A percentile compares a stretch with the other conserved stretches of the same genome.
Conservation (phyloP, 2,113 vertebrate species). For the Albula goreensis region DNA sequence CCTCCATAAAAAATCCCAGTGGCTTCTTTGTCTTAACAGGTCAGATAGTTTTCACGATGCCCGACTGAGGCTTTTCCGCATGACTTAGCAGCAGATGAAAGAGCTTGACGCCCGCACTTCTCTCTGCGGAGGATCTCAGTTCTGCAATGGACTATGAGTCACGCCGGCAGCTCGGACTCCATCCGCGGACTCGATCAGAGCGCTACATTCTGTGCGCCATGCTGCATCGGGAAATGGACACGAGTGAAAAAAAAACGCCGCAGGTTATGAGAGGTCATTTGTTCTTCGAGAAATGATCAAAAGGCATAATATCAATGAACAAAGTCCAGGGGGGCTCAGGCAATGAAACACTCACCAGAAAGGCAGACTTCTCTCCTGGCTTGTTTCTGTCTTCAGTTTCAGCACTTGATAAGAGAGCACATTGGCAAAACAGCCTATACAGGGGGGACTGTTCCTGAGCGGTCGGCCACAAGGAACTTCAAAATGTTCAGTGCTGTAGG, state of each 20-base stretch:
- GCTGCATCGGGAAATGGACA: background rate
- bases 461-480: too few species aligned
- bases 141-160: conserved; percentile 40
- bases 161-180: background rate
- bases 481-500: too few species aligned
- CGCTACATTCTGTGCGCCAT: background rate
- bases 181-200: background rate
- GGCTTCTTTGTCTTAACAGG: background rate
- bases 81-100: background rate
- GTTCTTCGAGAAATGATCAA: too few species aligned
- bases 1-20: background rate
- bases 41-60: background rate
- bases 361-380: background rate
- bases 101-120: background rate
- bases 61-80: background rate
- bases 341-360: background rate
- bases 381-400: background rate
- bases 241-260: background rate
- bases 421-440: too few species aligned
- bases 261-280: background rate
- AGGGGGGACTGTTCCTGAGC: too few species aligned
- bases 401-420: too few species aligned
- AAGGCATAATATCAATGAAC: background rate
- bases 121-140: conserved; percentile 18
- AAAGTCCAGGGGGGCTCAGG: background rate